These are phyloP conservation scores for Amitus sp. DNA, from an alignment of 2,888 invertebrate genomes.

Conservation along the genomic window DNA sequence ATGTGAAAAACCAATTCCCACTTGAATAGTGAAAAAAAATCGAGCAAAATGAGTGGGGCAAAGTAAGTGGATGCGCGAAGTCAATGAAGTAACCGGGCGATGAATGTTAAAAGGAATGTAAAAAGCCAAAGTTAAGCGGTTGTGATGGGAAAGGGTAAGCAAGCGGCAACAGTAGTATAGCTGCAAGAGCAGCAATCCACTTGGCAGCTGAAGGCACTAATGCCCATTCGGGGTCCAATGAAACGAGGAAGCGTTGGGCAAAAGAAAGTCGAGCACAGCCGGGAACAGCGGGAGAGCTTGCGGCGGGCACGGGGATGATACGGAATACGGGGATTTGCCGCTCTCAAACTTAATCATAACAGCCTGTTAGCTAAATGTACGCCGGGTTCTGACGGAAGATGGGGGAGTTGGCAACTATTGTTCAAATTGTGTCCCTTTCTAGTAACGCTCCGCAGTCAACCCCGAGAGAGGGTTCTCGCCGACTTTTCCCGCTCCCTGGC, in stretches of 20 bases:
- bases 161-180: too few relatives aligned
- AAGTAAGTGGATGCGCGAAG: constrained; percentile 26
- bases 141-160: constrained; percentile 3
- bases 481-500: too few relatives aligned
- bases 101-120: neutral
- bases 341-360: constrained; percentile 59
- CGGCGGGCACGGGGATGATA: constrained; percentile 22
- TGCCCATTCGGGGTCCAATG: neutral
- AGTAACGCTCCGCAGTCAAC: constrained; percentile 46
- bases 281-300: constrained; percentile 1
- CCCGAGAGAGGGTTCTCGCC: constrained; percentile 44
- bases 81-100: constrained; percentile 14
- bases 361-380: constrained; percentile 60
- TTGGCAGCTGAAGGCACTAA: neutral
- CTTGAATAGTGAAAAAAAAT: too few relatives aligned
- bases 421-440: constrained; percentile 49
- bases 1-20: too few relatives aligned
- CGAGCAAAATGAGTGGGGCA: too few relatives aligned
- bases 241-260: constrained; percentile 1
- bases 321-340: constrained; percentile 36
- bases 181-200: too few relatives aligned
- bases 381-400: constrained; percentile 45
- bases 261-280: constrained; percentile 8
- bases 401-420: constrained; percentile 51
- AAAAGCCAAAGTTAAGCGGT: neutral